Evolutionary conservation across 1,140 invertebrate species (phyloP), one percentile per base, ranked within the genome.

Genomic region (Lepidurus apus): DNA sequence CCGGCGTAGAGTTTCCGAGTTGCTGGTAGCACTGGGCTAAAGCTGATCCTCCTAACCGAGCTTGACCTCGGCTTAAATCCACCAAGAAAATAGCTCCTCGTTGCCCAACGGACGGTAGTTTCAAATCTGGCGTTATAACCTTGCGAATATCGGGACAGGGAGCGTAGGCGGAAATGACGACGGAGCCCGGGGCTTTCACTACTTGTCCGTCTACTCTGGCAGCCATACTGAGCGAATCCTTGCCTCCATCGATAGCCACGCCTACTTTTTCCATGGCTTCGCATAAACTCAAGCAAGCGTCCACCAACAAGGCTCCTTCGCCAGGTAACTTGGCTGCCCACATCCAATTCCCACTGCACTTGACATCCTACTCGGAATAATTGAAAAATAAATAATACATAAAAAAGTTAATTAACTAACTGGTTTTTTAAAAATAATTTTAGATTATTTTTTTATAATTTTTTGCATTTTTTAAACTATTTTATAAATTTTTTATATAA

Each of bases 341-440:
- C 97, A 99, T 99, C 97, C 97, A 99, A 86, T 99, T 99, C 5
- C 94, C 97, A 80, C 95, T 97, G 83, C 96, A 98, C 87, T 98
- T 98, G 9, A 98, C 91, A 86, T 98, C 96, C 84, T 90, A 81
- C 11, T 80, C 81, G 44, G 26, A 78, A 26, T 42, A 9, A 80
- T 21, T 13, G 3, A 73, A 7, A n/a, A 76, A 7, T 7, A 3
- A 65, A 65, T 34, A 2, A 34, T 34, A 34, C 34, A 34, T 34
- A 34, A 34, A 34, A 2, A 3, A 34, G 34, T 34, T 34, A 34
- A 34, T 34, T 34, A n/a, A n/a, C n/a, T n/a, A n/a, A n/a, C n/a
- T n/a, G n/a, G n/a, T n/a, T n/a, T n/a, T n/a, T n/a, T n/a, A n/a
- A n/a, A n/a, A n/a, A n/a, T n/a, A n/a, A n/a, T n/a, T n/a, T n/a